Base-by-base conservation (phyloP, 2,797 vertebrate species). In the Xerus rutilus region DNA sequence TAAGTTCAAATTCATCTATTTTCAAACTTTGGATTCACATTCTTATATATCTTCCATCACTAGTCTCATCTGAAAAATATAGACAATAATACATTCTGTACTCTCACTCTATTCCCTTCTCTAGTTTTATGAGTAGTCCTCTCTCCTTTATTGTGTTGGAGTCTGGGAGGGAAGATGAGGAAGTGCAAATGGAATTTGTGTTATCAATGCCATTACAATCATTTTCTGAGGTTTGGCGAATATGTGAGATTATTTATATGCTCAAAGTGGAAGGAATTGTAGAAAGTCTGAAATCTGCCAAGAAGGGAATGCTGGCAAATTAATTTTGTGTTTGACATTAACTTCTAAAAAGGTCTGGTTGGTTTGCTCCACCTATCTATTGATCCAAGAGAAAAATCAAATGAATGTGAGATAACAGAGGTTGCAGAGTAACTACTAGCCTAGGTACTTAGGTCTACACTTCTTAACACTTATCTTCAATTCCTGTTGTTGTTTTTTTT, bases 61-160 rank as follows among this genome's bases (percentile, higher is more conserved):
- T 64, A 82, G 3, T 5, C 25, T 72, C 21, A 65, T 11, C 28
- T 15, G n/a, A 11, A 17, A 77, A 52, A 47, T 52, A 35, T 18
- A 10, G 5, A 9, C 64, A 43, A 3, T 0, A 35, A 18, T 57
- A 30, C 3, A n/a, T 12, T 23, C 17, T 78, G 30, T 1, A 1
- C 0, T 65, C 89, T 93, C 12, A 49, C 25, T 59, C 12, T 67
- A 8, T 25, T 3, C 14, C 28, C 9, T 91, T 83, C 30, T 86
- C 28, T 67, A 13, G 65, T 78, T 49, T 8, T 52, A 52, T 20
- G 13, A 32, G 23, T 43, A 1, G 1, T 9, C 43, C 11, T 69
- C 57, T 57, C 2, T 21, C 15, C 74, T 30, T 35, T 35, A 15
- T 25, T 69, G 9, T 78, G 20, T 47, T 39, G 8, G 21, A 65